Evolutionary conservation across 2,113 vertebrate species (phyloP).

Genomic region (Microtus montanus): DNA sequence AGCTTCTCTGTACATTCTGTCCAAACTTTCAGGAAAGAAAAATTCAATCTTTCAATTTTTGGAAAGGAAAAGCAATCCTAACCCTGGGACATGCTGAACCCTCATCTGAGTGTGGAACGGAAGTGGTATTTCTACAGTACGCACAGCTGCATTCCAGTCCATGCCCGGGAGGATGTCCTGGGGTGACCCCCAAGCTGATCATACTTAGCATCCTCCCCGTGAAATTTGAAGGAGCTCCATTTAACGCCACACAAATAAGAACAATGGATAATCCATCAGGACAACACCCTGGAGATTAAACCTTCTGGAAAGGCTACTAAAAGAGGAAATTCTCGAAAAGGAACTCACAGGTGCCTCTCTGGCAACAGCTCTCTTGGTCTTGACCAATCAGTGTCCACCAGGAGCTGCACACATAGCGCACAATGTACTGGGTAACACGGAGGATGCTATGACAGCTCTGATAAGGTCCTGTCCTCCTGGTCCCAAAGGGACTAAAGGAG

Average conservation of each 20-base stretch:
- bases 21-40: not conserved
- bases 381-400: not conserved
- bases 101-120: not conserved
- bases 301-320: not conserved
- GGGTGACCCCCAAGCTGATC: too few relatives aligned
- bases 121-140: accelerated
- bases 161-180: not conserved
- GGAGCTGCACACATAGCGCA: not conserved
- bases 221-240: accelerated
- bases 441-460: not conserved
- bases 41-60: not conserved
- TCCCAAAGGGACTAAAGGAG: not conserved
- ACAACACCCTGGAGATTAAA: not conserved
- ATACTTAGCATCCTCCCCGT: too few relatives aligned
- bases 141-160: not conserved
- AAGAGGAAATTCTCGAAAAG: not conserved
- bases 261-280: not conserved
- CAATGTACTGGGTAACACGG: not conserved
- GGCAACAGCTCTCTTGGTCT: too few relatives aligned
- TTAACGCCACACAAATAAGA: not conserved
- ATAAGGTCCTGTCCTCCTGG: not conserved
- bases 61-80: not conserved
- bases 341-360: not conserved
- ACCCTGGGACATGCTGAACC: not conserved
- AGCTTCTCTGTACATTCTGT: not conserved